Percentiles rank a stretch among this genome's conserved stretches.
Conservation (phyloP, 2,797 vertebrate species). For the Helostoma temminkii region DNA sequence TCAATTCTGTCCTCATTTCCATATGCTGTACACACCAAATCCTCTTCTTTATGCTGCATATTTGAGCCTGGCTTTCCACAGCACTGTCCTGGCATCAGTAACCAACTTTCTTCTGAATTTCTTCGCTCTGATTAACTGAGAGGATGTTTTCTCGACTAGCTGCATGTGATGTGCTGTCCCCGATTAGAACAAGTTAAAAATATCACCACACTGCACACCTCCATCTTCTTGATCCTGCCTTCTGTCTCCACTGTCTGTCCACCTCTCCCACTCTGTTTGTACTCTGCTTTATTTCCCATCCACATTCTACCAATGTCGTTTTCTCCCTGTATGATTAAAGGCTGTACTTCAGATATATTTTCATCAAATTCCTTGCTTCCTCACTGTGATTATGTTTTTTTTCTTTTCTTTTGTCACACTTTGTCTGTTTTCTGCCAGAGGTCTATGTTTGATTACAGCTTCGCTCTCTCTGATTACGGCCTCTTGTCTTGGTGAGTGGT, state of each 20-base stretch:
- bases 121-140: slow-evolving; percentile 60
- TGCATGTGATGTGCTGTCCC: slow-evolving; percentile 65
- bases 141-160: slow-evolving; percentile 53
- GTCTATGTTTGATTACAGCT: slow-evolving; percentile 65
- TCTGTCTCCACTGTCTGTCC: slow-evolving; percentile 47
- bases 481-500: slow-evolving; percentile 59
- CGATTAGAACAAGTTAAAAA: slow-evolving; percentile 78
- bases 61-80: slow-evolving; percentile 43
- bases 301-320: slow-evolving; percentile 32
- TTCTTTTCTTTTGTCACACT: slow-evolving; percentile 32
- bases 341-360: slow-evolving; percentile 49
- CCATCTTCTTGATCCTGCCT: slow-evolving; percentile 48
- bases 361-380: slow-evolving; percentile 45
- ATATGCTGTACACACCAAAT: slow-evolving; percentile 54
- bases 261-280: slow-evolving; percentile 49
- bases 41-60: slow-evolving; percentile 43
- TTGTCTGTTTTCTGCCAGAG: slow-evolving; percentile 48
- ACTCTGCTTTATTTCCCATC: slow-evolving; percentile 17
- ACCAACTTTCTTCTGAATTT: slow-evolving; percentile 34
- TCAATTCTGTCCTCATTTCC: slow-evolving; percentile 64
- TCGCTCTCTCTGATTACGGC: slow-evolving; percentile 59
- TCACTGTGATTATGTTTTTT: slow-evolving; percentile 34
- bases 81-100: slow-evolving; percentile 41
- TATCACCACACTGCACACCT: slow-evolving; percentile 56
- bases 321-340: slow-evolving; percentile 44